Evolutionary conservation across 2,113 vertebrate genomes (phyloP).

Genomic region (Anseranas semipalmata): DNA sequence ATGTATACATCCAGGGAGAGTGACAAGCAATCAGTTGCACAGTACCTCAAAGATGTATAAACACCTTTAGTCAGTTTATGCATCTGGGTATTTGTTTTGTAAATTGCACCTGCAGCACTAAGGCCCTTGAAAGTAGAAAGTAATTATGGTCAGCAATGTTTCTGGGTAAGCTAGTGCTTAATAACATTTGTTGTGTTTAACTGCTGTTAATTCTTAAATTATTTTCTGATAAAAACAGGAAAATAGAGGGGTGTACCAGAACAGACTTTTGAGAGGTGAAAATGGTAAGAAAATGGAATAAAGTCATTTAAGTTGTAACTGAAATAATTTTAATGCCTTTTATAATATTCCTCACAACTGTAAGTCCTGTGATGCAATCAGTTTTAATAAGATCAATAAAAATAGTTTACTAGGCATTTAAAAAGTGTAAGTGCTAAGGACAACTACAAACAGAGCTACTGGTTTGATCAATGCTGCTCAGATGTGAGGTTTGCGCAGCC

Average conservation of each 20-base stretch:
- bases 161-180: background rate
- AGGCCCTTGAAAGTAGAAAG: background rate
- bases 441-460: background rate
- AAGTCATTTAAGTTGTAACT: background rate
- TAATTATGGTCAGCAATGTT: background rate
- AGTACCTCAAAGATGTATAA: background rate
- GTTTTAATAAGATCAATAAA: background rate
- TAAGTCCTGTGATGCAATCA: background rate
- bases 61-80: background rate
- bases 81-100: rapidly evolving
- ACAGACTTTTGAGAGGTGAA: background rate
- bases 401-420: background rate
- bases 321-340: background rate
- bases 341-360: background rate
- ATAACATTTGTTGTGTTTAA: background rate
- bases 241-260: background rate
- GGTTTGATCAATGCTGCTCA: rapidly evolving
- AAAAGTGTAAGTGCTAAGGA: background rate
- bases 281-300: background rate
- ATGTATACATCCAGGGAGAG: background rate
- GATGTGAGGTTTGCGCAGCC: rapidly evolving
- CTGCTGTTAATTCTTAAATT: background rate
- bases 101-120: background rate
- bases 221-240: background rate
- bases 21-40: background rate